These are phyloP conservation scores for Pachyuromys duprasi DNA, from an alignment of 2,797 vertebrate genomes.

Conservation along the genomic window DNA sequence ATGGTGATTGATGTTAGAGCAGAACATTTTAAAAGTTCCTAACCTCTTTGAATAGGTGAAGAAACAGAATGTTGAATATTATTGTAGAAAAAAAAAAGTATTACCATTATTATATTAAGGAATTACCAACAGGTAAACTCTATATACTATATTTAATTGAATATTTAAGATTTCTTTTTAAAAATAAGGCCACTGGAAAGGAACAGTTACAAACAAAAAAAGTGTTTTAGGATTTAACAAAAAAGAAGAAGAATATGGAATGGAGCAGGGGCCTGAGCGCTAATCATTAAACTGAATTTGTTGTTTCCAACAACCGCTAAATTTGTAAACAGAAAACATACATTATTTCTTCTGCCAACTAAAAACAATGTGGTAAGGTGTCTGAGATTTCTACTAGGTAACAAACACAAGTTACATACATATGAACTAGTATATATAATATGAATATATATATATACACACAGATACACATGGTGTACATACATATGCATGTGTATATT, in stretches of 20 bases:
- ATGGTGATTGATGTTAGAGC: not conserved
- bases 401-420: not conserved
- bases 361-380: conserved; percentile 6
- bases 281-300: not conserved
- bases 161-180: conserved; percentile 17
- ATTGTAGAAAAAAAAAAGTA: not conserved
- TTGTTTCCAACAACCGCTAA: conserved; percentile 50
- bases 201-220: conserved; percentile 36
- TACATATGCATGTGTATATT: not conserved
- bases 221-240: conserved; percentile 24
- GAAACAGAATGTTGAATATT: not conserved
- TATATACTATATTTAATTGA: not conserved
- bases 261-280: not conserved
- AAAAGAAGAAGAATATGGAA: not conserved
- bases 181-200: conserved; percentile 29
- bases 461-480: not conserved
- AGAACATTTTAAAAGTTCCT: conserved; percentile 1
- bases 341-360: conserved; percentile 41
- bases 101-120: not conserved
- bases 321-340: conserved; percentile 31
- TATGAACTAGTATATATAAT: not conserved
- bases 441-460: not conserved
- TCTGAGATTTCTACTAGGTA: not conserved
- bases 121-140: conserved; percentile 38
- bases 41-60: conserved; percentile 37